Conservation (phyloP, 2,113 vertebrate species). For the Propithecus coquereli region DNA sequence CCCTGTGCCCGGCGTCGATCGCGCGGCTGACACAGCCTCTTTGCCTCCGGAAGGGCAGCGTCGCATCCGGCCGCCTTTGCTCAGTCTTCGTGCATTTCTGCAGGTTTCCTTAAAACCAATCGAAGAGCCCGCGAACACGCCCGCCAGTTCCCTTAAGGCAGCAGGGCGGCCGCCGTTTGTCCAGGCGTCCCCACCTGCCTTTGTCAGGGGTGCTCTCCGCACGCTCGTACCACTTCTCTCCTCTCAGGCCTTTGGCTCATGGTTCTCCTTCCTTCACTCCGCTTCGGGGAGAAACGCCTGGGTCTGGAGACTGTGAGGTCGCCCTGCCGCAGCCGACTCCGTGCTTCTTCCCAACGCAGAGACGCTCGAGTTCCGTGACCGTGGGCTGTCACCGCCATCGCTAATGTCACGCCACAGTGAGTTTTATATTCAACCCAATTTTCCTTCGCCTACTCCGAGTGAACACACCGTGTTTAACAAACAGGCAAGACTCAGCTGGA, state of each 20-base stretch:
- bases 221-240: slow-evolving; percentile 60
- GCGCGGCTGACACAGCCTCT: not conserved
- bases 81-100: slow-evolving; percentile 47
- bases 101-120: slow-evolving; percentile 56
- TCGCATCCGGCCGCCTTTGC: slow-evolving; percentile 38
- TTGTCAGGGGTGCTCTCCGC: slow-evolving; percentile 58
- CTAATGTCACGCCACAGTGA: not conserved
- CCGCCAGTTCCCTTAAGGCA: not conserved
- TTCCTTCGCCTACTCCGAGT: not conserved
- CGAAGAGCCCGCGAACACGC: slow-evolving; percentile 18
- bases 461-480: not conserved
- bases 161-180: not conserved
- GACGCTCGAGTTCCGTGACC: not conserved
- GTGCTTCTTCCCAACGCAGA: too few species aligned
- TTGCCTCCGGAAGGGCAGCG: slow-evolving; percentile 14
- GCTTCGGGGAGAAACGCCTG: slow-evolving; percentile 51
- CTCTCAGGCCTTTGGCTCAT: slow-evolving; percentile 57
- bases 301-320: slow-evolving; percentile 63
- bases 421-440: not conserved
- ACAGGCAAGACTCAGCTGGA: not conserved
- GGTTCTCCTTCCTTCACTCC: slow-evolving; percentile 58
- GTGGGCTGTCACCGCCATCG: not conserved
- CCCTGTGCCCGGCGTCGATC: not conserved
- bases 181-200: slow-evolving; percentile 63
- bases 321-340: not conserved